Conservation (phyloP, 1,140 invertebrate genomes). For the Argopecten irradians region DNA sequence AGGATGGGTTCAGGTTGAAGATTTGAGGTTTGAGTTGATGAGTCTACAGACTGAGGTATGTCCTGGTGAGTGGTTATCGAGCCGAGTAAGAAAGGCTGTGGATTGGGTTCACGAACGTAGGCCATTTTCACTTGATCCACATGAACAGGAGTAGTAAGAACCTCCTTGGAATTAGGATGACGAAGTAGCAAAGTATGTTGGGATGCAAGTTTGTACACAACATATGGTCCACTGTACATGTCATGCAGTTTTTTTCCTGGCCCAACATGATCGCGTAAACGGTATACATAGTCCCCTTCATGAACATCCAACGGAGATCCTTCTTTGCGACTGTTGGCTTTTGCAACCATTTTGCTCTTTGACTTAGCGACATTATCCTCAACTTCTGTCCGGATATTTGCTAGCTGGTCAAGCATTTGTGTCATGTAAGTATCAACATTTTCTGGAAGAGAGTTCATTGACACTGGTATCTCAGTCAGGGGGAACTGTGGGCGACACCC, state of each 20-base stretch:
- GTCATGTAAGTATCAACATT: constrained; percentile 25
- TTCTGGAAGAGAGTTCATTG: constrained; percentile 2
- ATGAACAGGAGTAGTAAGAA: constrained; percentile 30
- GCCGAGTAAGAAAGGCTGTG: background rate
- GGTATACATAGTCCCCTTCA: constrained; percentile 40
- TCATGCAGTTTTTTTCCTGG: constrained; percentile 42
- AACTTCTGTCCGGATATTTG: background rate
- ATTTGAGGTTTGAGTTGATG: background rate
- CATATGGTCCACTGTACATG: constrained; percentile 39
- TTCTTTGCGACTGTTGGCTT: constrained; percentile 25
- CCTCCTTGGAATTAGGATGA: background rate
- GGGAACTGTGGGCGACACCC: constrained; percentile 40
- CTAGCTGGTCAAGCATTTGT: background rate
- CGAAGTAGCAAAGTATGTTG: constrained; percentile 25
- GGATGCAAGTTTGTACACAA: background rate
- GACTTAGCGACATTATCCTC: constrained; percentile 8
- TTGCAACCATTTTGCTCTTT: constrained; percentile 29
- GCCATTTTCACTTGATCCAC: constrained; percentile 39
- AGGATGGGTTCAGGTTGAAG: background rate
- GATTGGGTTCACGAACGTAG: constrained; percentile 35
- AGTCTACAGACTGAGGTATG: background rate
- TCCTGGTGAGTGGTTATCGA: background rate
- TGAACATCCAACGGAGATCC: constrained; percentile 12
- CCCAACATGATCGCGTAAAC: background rate
- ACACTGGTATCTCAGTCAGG: background rate